Base-by-base conservation (phyloP, 1,140 invertebrate genomes). In the Eriocheir sinensis region DNA sequence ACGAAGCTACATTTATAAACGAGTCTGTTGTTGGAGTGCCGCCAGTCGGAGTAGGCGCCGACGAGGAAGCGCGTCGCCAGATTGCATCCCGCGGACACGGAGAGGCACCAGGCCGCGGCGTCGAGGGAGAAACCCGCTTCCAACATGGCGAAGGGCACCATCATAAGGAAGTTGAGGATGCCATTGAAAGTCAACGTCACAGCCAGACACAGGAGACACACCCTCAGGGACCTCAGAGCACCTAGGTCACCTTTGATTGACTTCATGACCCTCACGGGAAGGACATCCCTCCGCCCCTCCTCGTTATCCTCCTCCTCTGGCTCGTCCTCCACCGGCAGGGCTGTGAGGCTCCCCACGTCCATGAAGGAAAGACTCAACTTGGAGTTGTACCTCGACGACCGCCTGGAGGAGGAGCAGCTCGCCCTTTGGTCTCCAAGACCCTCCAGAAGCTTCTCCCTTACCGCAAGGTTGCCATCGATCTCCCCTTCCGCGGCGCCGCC, bases 81-180 rank as follows among this genome's bases (percentile, higher is more conserved):
- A 34, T 93, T 95, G 34, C 94, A 92, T 8, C 81, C 30, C 8
- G 85, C 91, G 3, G 94, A 89, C 32, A 85, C 72, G 17, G 86
- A 88, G 38, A 95, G 60, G 17, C 91, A 92, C 91, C 89, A 83
- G 27, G 94, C 38, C 27, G 92, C n/a, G 8, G 79, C 34, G 32
- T 91, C 60, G 21, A 89, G 90, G 17, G 72, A 53, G 41, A 83
- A 48, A 3, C 86, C 91, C 0, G 85, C 86, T 4, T 15, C 72
- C 36, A 80, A 41, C 91, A 95, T 93, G n/a, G 91, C 85, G 41
- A 95, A 95, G 27, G 92, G 92, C 17, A 95, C 86, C 72, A 92
- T 80, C 79, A 85, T 81, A 15, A 90, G 15, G 41, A 95, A 93
- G 86, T 95, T 95, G 4, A 34, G 17, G 30, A 34, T 85, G 3